Conservation (phyloP, 1,140 invertebrate genomes). For the Drosophila ironensis region DNA sequence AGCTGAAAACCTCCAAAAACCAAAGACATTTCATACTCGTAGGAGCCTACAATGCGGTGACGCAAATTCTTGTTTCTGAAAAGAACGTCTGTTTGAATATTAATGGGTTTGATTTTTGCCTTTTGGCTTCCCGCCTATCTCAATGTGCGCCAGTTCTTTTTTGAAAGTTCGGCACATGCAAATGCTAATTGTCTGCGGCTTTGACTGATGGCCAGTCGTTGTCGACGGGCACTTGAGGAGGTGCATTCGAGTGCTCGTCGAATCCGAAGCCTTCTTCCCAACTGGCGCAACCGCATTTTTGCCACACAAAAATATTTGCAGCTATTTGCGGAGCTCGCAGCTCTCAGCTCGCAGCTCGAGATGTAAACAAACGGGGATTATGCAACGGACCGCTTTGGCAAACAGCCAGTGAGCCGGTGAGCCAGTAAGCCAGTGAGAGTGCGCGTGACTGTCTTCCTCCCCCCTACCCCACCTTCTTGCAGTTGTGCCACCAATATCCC, state of each 20-base stretch:
- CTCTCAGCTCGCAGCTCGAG: constrained; percentile 35
- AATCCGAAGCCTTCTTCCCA: constrained; percentile 27
- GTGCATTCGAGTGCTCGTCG: constrained; percentile 34
- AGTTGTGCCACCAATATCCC: not conserved
- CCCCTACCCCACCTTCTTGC: not conserved
- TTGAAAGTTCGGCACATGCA: constrained; percentile 66
- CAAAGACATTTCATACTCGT: too few species aligned
- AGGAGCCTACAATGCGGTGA: too few species aligned
- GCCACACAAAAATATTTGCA: constrained; percentile 40
- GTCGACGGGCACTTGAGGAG: constrained; percentile 13
- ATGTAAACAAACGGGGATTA: constrained; percentile 56
- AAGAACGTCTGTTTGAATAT: not conserved
- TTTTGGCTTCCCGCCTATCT: not conserved
- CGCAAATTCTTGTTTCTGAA: too few species aligned
- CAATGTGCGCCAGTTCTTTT: constrained; percentile 33
- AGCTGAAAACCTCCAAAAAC: too few species aligned
- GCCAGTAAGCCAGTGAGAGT: constrained; percentile 56
- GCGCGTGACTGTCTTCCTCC: constrained; percentile 43
- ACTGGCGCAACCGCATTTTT: constrained; percentile 64
- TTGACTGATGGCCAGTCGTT: constrained; percentile 59
- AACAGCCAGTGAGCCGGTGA: constrained; percentile 30
- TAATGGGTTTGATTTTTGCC: not conserved
- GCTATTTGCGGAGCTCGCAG: constrained; percentile 50
- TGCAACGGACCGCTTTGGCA: constrained; percentile 44
- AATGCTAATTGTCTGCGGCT: constrained; percentile 60